These are phyloP conservation scores for Paramormyrops kingsleyae DNA, from an alignment of 2,113 vertebrate genomes.

Conservation along the genomic window DNA sequence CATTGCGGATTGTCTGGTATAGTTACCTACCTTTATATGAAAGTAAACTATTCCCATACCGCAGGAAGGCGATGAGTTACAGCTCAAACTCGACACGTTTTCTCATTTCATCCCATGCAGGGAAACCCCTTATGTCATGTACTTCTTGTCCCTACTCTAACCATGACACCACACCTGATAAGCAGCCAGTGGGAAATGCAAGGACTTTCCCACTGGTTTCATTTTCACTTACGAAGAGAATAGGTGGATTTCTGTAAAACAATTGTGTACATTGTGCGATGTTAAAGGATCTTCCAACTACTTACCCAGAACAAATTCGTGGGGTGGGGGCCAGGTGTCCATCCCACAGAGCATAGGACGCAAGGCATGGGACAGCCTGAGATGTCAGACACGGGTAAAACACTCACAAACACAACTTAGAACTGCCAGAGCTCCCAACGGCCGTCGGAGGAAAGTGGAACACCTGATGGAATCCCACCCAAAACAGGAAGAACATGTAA, in stretches of 20 bases:
- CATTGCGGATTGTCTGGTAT: not conserved
- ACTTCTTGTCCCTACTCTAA: not conserved
- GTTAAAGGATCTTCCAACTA: not conserved
- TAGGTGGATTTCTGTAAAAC: not conserved
- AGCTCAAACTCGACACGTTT: not conserved
- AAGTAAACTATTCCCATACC: not conserved
- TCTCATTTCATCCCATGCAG: not conserved
- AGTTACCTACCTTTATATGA: not conserved
- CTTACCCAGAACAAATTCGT: not conserved
- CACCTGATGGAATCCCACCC: not conserved
- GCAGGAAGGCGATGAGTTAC: not conserved
- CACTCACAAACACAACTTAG: not conserved
- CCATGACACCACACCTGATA: not conserved
- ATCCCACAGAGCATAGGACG: not conserved
- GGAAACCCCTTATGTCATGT: not conserved
- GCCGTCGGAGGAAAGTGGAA: not conserved
- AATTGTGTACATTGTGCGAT: not conserved
- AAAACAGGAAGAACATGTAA: not conserved
- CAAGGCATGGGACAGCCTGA: not conserved
- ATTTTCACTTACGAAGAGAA: not conserved
- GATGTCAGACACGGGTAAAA: not conserved
- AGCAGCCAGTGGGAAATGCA: not conserved
- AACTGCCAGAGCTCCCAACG: not conserved
- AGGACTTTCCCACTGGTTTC: not conserved
- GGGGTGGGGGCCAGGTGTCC: not conserved